Evolutionary conservation across 2,797 vertebrate species (phyloP).

Genomic region (Acrossocheilus wenchowensis): DNA sequence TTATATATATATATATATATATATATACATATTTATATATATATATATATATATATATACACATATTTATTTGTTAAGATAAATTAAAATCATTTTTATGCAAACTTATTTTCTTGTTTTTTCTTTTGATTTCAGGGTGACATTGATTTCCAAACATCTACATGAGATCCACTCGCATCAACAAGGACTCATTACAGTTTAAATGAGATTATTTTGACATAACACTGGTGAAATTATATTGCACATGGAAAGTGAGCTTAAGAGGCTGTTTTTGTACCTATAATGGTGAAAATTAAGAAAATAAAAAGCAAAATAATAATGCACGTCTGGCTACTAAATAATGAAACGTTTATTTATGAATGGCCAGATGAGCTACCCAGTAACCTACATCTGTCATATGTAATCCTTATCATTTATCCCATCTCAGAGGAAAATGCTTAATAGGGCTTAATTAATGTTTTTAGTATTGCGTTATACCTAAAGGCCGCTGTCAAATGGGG

Average conservation of each 20-base stretch:
- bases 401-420: background rate
- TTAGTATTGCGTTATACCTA: background rate
- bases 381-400: background rate
- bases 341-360: background rate
- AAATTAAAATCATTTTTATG: no score
- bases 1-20: no score
- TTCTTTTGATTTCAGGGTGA: background rate
- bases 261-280: background rate
- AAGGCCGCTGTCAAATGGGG: background rate
- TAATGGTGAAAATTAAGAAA: background rate
- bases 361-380: background rate
- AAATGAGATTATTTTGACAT: background rate
- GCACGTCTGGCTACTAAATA: constrained; percentile 13
- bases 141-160: background rate
- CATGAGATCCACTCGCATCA: background rate
- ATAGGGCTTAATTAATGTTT: background rate
- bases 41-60: no score
- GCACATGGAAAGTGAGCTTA: background rate
- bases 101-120: background rate
- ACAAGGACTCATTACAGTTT: background rate
- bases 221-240: constrained; percentile 3
- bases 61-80: no score
- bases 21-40: no score
- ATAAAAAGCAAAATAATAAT: background rate
- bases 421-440: constrained; percentile 12